Percentiles rank a stretch among this genome's conserved stretches.
phyloP scores from a whole-genome alignment of 2,797 vertebrate species.

The Strix occidentalis region DNA sequence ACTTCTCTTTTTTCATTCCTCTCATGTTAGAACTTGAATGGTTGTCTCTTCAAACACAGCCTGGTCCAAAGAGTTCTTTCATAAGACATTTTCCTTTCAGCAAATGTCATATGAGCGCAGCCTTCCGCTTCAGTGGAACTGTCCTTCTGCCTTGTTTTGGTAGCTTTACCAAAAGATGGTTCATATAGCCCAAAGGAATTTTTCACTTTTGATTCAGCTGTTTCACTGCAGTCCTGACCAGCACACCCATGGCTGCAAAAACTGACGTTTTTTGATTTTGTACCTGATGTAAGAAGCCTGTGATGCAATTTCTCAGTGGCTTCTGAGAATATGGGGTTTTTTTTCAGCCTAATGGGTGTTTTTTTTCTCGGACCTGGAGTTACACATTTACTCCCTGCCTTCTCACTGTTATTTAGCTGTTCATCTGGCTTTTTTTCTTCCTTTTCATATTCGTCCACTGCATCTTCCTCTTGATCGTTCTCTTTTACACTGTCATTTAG shows the following conservation, averaged over 20 bases:
- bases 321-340: slow-evolving; percentile 56
- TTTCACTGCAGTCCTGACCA: background rate
- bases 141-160: background rate
- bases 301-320: slow-evolving; percentile 73
- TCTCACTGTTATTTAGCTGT: background rate
- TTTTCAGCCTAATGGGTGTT: background rate
- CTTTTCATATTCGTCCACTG: background rate
- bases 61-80: slow-evolving; percentile 69
- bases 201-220: background rate
- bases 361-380: background rate
- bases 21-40: background rate
- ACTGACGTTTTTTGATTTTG: background rate
- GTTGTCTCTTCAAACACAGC: background rate
- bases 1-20: background rate
- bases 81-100: slow-evolving; percentile 45
- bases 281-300: slow-evolving; percentile 44
- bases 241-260: background rate
- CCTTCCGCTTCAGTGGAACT: background rate
- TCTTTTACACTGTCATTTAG: background rate
- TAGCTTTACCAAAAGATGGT: slow-evolving; percentile 48
- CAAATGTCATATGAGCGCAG: background rate
- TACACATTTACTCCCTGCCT: background rate
- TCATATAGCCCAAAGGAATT: background rate
- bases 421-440: background rate
- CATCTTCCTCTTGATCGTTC: background rate